phyloP scores from a whole-genome alignment of 2,888 invertebrate species.

The Scrobipalpa atriplicella region DNA sequence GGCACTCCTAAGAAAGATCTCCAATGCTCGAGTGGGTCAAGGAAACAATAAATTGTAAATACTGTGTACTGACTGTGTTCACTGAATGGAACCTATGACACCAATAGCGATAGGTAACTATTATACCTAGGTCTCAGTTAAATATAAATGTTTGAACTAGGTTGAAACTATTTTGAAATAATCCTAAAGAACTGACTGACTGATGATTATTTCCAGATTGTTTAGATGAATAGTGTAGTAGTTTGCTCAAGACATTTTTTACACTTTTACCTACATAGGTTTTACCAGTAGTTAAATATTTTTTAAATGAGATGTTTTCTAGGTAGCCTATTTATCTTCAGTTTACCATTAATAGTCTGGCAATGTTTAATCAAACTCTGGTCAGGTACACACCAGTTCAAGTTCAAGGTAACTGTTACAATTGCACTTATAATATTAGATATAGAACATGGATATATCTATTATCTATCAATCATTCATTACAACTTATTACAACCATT shows the following conservation, averaged over 20 bases:
- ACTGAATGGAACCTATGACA: constrained; percentile 48
- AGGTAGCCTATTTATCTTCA: no score
- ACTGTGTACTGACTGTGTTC: constrained; percentile 43
- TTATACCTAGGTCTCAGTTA: constrained; percentile 13
- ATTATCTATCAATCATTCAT: constrained; percentile 4
- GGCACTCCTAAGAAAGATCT: constrained; percentile 27
- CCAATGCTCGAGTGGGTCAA: constrained; percentile 48
- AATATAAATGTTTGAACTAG: neutral
- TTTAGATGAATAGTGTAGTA: no score
- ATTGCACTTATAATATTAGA: neutral
- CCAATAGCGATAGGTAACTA: constrained; percentile 1
- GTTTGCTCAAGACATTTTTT: no score
- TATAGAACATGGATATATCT: no score
- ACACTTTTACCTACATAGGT: no score
- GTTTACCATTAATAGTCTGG: no score
- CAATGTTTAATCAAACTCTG: no score
- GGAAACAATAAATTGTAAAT: constrained; percentile 45
- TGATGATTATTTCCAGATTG: no score
- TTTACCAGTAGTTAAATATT: no score
- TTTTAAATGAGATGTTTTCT: no score
- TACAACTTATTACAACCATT: neutral
- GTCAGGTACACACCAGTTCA: no score
- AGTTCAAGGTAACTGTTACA: no score
- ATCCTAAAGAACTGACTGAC: neutral
- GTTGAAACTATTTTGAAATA: neutral